Evolutionary conservation across 1,140 invertebrate species (phyloP).

Genomic region (Steinernema feltiae): DNA sequence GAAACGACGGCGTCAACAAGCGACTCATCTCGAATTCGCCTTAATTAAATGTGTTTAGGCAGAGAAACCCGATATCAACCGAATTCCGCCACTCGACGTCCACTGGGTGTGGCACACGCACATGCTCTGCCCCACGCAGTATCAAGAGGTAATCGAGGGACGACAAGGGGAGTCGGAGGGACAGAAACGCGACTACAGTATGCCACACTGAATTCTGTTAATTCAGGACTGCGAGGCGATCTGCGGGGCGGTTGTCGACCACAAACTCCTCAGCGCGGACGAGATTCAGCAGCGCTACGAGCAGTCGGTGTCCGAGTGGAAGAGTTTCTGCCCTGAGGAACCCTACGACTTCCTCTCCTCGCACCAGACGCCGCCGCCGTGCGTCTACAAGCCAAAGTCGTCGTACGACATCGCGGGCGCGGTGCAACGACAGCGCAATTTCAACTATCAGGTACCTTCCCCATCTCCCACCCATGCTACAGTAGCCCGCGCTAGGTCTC

Average conservation of each 20-base stretch:
- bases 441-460: conserved; percentile 59
- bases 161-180: not conserved
- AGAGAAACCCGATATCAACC: conserved; percentile 44
- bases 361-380: conserved; percentile 16
- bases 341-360: conserved; percentile 46
- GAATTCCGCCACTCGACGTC: conserved; percentile 61
- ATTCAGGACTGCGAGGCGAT: conserved; percentile 58
- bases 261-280: conserved; percentile 58
- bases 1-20: not conserved
- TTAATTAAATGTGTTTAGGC: conserved; percentile 47
- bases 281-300: conserved; percentile 57
- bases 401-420: conserved; percentile 59
- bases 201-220: not conserved
- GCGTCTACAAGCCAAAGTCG: conserved; percentile 45
- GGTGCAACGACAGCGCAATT: conserved; percentile 58
- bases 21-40: not conserved
- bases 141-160: conserved; percentile 45
- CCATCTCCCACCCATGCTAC: not conserved
- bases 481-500: conserved; percentile 59
- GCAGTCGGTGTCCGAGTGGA: conserved; percentile 54
- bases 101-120: conserved; percentile 63
- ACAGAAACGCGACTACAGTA: too few species aligned
- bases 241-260: conserved; percentile 58
- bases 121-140: conserved; percentile 59
- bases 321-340: conserved; percentile 51